Percentiles rank a stretch among this genome's conserved stretches.
These are phyloP conservation scores for Druceiella hillmani DNA, from an alignment of 2,888 invertebrate genomes.

Conservation along the genomic window DNA sequence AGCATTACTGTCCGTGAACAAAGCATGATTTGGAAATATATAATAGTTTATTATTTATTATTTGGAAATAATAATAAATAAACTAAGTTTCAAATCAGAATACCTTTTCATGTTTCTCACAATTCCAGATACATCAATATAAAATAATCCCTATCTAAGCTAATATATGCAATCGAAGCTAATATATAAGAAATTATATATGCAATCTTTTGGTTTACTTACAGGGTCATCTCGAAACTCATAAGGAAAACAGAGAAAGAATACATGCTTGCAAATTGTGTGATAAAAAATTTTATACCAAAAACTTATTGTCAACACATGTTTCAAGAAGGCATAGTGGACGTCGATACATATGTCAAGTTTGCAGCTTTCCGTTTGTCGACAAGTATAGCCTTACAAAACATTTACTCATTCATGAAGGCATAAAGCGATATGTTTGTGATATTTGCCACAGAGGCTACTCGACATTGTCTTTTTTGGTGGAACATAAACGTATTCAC, in stretches of 20 bases:
- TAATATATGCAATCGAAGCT: too few relatives aligned
- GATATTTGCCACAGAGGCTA: conserved; percentile 40
- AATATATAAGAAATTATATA: too few relatives aligned
- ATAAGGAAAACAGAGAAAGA: conserved; percentile 37
- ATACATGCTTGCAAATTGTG: conserved; percentile 41
- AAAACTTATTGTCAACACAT: conserved; percentile 34
- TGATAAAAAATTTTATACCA: conserved; percentile 41
- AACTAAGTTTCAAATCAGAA: too few relatives aligned
- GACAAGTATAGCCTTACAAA: conserved; percentile 40
- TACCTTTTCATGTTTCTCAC: too few relatives aligned
- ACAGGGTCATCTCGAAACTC: conserved; percentile 40
- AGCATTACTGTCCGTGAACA: too few relatives aligned
- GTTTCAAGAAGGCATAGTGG: conserved; percentile 34
- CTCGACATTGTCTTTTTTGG: conserved; percentile 31
- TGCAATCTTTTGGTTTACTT: conserved; percentile 6
- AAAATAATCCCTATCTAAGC: too few relatives aligned
- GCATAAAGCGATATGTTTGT: conserved; percentile 38
- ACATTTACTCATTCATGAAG: conserved; percentile 40
- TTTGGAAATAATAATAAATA: too few relatives aligned
- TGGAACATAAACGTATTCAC: conserved; percentile 43
- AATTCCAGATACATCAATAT: too few relatives aligned
- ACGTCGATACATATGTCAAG: conserved; percentile 38
- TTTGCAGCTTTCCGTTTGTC: conserved; percentile 39
- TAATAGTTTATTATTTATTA: too few relatives aligned
- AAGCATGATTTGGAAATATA: too few relatives aligned